Evolutionary conservation across 2,888 invertebrate genomes (phyloP).

Genomic region (Escarpia spicata): DNA sequence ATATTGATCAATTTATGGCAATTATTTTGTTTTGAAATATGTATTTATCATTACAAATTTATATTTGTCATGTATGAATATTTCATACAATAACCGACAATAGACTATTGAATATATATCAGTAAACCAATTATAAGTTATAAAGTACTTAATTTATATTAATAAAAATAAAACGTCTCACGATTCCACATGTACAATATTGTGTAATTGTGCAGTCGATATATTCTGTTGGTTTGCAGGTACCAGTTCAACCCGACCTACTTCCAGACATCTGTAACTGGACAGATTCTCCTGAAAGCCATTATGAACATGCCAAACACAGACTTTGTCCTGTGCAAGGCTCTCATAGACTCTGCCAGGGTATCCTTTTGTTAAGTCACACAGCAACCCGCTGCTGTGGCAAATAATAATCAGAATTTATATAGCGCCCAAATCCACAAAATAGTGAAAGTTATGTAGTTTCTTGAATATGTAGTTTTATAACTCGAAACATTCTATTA

Average conservation of each 20-base stretch:
- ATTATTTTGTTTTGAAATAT: not conserved
- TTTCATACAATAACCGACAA: not conserved
- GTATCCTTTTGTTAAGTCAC: slow-evolving; percentile 46
- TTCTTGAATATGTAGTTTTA: not conserved
- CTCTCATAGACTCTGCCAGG: slow-evolving; percentile 82
- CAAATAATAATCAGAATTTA: too few relatives aligned
- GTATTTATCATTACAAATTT: not conserved
- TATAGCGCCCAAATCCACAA: too few relatives aligned
- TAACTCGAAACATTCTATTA: not conserved
- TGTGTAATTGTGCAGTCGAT: not conserved
- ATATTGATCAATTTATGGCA: not conserved
- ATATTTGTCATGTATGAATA: not conserved
- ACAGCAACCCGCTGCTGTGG: not conserved
- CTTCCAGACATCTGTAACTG: slow-evolving; percentile 79
- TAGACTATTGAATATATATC: not conserved
- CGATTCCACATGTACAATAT: too few relatives aligned
- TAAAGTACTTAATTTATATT: too few relatives aligned
- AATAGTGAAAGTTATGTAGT: not conserved
- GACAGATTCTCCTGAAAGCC: slow-evolving; percentile 92
- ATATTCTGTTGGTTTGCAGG: slow-evolving; percentile 49
- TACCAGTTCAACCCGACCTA: slow-evolving; percentile 94
- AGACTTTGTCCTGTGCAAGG: slow-evolving; percentile 97
- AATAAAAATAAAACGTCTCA: too few relatives aligned
- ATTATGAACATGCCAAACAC: slow-evolving; percentile 96
- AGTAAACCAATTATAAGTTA: too few relatives aligned